phyloP scores from a whole-genome alignment of 2,113 vertebrate genomes.

The Urocolius indicus region DNA sequence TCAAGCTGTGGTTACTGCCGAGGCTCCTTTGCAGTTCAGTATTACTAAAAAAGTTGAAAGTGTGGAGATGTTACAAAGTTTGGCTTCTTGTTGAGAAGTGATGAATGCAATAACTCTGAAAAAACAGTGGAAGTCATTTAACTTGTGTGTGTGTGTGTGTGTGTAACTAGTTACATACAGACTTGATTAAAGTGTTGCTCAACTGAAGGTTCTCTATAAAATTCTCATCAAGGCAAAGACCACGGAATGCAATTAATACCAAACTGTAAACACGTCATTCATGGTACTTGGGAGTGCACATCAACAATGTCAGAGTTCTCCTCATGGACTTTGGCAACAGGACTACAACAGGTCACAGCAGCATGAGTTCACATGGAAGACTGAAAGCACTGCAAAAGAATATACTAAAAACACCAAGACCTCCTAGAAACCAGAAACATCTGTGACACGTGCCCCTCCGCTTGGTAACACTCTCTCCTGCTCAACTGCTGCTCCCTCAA shows the following conservation, averaged over 20 bases:
- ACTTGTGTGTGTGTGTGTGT: conserved; percentile 13
- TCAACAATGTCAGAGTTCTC: conserved; percentile 64
- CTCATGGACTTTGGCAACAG: conserved; percentile 76
- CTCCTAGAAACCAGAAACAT: conserved; percentile 69
- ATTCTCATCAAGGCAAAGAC: conserved; percentile 74
- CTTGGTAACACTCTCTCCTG: conserved; percentile 22
- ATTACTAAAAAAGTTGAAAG: conserved; percentile 58
- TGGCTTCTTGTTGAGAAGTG: conserved; percentile 42
- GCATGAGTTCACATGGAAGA: conserved; percentile 79
- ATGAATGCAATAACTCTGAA: conserved; percentile 55
- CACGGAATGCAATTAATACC: conserved; percentile 82
- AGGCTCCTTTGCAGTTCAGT: conserved; percentile 24
- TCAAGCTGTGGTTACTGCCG: conserved; percentile 54
- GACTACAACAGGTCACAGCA: conserved; percentile 79
- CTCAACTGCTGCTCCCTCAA: conserved; percentile 61
- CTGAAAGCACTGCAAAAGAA: conserved; percentile 77
- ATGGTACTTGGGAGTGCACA: conserved; percentile 69
- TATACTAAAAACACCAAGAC: conserved; percentile 73
- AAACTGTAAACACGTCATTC: conserved; percentile 74
- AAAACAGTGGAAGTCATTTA: conserved; percentile 62
- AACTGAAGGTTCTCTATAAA: conserved; percentile 68
- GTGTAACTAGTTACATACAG: conserved; percentile 47
- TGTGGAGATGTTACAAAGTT: conserved; percentile 40
- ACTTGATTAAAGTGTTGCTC: conserved; percentile 56
- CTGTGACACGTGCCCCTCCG: conserved; percentile 51